Percentiles rank a stretch among this genome's conserved stretches.
These are phyloP conservation scores for Acrossocheilus wenchowensis DNA, from an alignment of 2,797 vertebrate species.

Conservation along the genomic window DNA sequence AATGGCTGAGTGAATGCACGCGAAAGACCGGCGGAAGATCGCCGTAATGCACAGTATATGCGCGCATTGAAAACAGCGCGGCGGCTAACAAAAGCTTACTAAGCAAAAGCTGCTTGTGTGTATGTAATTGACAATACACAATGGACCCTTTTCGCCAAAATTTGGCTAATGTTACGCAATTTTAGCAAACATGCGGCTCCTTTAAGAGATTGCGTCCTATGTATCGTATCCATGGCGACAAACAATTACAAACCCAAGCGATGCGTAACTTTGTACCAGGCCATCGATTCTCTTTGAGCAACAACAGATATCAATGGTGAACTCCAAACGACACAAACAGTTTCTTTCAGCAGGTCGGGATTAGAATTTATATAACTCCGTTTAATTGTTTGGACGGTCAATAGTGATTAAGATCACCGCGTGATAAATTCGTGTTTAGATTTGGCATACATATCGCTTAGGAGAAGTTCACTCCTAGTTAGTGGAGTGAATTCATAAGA, in stretches of 20 bases:
- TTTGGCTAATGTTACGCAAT: neutral
- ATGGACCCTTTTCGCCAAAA: neutral
- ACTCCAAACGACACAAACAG: slow-evolving; percentile 30
- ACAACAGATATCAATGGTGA: neutral
- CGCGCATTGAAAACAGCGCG: too few relatives aligned
- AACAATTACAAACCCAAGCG: slow-evolving; percentile 67
- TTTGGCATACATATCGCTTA: neutral
- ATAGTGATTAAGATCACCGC: neutral
- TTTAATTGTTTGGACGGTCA: neutral
- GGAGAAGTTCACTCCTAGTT: neutral
- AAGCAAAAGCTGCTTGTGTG: neutral
- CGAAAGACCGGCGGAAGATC: too few relatives aligned
- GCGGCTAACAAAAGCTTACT: too few relatives aligned
- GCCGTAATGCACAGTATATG: too few relatives aligned
- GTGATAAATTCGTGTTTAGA: neutral
- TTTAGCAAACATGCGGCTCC: slow-evolving; percentile 55
- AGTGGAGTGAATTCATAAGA: neutral
- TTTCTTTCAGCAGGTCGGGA: neutral
- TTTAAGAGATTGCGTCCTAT: slow-evolving; percentile 72
- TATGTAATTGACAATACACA: neutral
- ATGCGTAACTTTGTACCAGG: slow-evolving; percentile 32
- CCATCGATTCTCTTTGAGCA: neutral
- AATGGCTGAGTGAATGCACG: too few relatives aligned
- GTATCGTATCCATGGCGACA: slow-evolving; percentile 74
- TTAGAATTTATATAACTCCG: neutral